Conservation (phyloP, 2,888 invertebrate genomes). For the Troides helena region DNA sequence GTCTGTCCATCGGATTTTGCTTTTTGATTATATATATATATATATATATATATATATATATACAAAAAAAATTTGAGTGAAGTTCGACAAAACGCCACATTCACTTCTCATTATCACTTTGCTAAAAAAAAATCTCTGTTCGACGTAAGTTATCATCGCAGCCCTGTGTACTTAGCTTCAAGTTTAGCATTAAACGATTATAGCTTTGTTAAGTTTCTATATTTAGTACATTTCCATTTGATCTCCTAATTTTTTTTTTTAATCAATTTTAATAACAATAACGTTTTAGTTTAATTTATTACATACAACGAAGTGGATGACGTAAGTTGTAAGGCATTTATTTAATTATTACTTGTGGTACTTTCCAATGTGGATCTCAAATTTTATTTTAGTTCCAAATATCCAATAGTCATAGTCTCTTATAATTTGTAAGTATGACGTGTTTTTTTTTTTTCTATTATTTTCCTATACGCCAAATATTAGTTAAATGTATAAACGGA, state of each 20-base stretch:
- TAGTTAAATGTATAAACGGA: conserved; percentile 58
- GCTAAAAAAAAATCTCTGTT: conserved; percentile 35
- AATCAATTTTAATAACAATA: conserved; percentile 60
- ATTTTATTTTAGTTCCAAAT: conserved; percentile 74
- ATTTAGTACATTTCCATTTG: conserved; percentile 71
- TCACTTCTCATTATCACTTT: conserved; percentile 36
- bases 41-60: not conserved
- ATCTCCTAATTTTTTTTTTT: conserved; percentile 72
- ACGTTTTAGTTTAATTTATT: conserved; percentile 68
- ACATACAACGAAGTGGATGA: conserved; percentile 39
- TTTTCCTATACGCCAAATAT: conserved; percentile 74
- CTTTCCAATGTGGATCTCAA: conserved; percentile 67
- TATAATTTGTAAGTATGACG: conserved; percentile 46
- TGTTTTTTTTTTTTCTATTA: conserved; percentile 46
- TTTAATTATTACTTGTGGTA: conserved; percentile 45
- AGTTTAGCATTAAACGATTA: conserved; percentile 19
- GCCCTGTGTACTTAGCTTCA: too few relatives aligned
- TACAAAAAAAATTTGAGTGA: conserved; percentile 63
- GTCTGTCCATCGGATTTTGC: conserved; percentile 56
- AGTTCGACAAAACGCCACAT: conserved; percentile 74
- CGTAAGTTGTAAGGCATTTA: conserved; percentile 47
- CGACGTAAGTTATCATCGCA: conserved; percentile 18
- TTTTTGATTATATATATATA: conserved; percentile 42
- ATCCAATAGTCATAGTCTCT: conserved; percentile 68
- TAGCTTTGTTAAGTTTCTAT: conserved; percentile 71